These are phyloP conservation scores for Mastacembelus armatus DNA, from an alignment of 2,797 vertebrate genomes.

Conservation along the genomic window DNA sequence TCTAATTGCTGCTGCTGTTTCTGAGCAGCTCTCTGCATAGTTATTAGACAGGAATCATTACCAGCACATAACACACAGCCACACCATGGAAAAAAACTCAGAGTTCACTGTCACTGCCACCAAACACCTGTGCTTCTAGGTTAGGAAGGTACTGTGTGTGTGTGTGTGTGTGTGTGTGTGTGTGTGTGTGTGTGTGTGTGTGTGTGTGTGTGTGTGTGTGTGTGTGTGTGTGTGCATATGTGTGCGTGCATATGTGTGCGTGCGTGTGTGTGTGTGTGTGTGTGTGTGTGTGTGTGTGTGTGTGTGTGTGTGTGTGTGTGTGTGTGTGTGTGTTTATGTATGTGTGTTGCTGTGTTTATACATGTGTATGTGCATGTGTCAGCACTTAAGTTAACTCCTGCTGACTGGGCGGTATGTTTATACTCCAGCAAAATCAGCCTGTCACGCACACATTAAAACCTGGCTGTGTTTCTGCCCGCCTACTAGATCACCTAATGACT, in stretches of 20 bases:
- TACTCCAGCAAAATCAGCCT: slow-evolving; percentile 57
- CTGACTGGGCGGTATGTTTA: slow-evolving; percentile 75
- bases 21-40: slow-evolving; percentile 77
- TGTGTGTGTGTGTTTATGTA: slow-evolving; percentile 9
- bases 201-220: too few relatives aligned
- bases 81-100: slow-evolving; percentile 48
- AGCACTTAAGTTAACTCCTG: slow-evolving; percentile 60
- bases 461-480: slow-evolving; percentile 46
- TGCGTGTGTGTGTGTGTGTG: slow-evolving; percentile 17
- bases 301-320: neutral
- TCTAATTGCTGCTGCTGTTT: slow-evolving; percentile 82
- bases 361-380: slow-evolving; percentile 10
- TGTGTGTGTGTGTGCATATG: slow-evolving; percentile 10
- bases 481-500: slow-evolving; percentile 66
- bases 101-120: slow-evolving; percentile 48
- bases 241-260: neutral
- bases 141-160: slow-evolving; percentile 13
- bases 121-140: slow-evolving; percentile 62
- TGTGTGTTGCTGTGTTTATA: neutral
- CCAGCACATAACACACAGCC: slow-evolving; percentile 52
- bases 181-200: slow-evolving; percentile 1
- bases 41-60: slow-evolving; percentile 83
- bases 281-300: neutral
- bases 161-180: slow-evolving; percentile 12
- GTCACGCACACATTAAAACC: slow-evolving; percentile 56